phyloP scores from a whole-genome alignment of 2,888 invertebrate species.

The Hesperia comma region DNA sequence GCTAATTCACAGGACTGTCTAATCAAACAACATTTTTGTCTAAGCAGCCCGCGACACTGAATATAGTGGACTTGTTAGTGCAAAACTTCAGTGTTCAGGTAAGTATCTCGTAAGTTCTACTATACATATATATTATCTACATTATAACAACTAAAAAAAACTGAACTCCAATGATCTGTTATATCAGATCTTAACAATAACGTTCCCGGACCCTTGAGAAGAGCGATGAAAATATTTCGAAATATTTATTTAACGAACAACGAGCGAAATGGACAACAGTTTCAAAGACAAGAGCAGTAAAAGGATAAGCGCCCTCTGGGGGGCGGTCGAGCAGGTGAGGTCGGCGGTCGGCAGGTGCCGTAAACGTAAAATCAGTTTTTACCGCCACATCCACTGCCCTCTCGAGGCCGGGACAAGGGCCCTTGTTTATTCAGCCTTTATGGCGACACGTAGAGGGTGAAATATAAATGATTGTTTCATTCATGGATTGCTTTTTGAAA shows the following conservation, averaged over 20 bases:
- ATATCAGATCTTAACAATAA: no score
- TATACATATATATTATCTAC: no score
- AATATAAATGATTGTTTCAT: slow-evolving; percentile 34
- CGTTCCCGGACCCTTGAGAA: not conserved
- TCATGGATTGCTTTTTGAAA: slow-evolving; percentile 32
- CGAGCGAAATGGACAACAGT: slow-evolving; percentile 24
- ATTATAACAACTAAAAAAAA: no score
- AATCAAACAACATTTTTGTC: no score
- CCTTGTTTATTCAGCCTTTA: slow-evolving; percentile 25
- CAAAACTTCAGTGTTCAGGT: no score
- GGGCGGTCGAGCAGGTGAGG: slow-evolving; percentile 20
- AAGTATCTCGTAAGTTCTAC: no score
- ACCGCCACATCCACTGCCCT: slow-evolving; percentile 35
- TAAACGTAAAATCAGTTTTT: slow-evolving; percentile 44
- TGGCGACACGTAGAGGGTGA: slow-evolving; percentile 28
- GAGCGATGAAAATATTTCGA: not conserved
- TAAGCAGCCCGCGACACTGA: no score
- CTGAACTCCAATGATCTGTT: no score
- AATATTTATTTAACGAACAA: slow-evolving; percentile 31
- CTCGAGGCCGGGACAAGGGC: slow-evolving; percentile 27
- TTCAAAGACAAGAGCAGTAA: slow-evolving; percentile 27
- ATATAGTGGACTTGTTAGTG: no score
- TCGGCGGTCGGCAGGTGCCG: slow-evolving; percentile 38
- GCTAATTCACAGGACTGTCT: no score
- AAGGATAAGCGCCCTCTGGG: slow-evolving; percentile 26